These are phyloP conservation scores for Hirtodrosophila trivittata DNA, from an alignment of 2,888 invertebrate genomes.

Conservation along the genomic window DNA sequence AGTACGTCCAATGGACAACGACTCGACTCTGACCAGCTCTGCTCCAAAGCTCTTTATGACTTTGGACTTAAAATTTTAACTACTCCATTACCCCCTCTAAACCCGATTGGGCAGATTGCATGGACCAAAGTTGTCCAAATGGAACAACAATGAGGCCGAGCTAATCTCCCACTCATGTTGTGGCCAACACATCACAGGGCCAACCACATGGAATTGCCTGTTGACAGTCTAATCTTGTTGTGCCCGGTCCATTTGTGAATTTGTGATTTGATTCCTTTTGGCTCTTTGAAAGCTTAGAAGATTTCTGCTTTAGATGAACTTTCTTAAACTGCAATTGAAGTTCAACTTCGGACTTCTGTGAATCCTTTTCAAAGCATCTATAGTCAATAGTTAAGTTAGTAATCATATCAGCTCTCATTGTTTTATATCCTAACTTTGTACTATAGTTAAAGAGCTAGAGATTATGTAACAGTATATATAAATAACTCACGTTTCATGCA, in stretches of 20 bases:
- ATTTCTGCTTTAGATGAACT: no score
- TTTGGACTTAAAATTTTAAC: conserved; percentile 35
- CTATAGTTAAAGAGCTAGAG: no score
- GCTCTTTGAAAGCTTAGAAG: not conserved
- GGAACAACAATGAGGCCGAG: no score
- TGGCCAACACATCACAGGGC: conserved; percentile 24
- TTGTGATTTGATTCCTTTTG: conserved; percentile 29
- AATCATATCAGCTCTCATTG: no score
- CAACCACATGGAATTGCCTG: conserved; percentile 15
- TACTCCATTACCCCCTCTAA: conserved; percentile 12
- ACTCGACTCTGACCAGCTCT: no score
- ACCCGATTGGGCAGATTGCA: conserved; percentile 7
- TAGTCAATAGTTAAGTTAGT: no score
- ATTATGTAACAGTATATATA: no score
- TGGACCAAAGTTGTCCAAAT: not conserved
- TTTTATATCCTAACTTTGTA: no score
- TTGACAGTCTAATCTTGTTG: conserved; percentile 17
- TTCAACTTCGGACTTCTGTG: no score
- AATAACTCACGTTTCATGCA: no score
- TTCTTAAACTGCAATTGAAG: no score
- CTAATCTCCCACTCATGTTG: conserved; percentile 11
- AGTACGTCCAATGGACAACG: conserved; percentile 6
- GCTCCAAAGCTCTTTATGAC: conserved; percentile 39
- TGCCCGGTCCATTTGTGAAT: not conserved
- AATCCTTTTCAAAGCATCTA: no score